phyloP scores from a whole-genome alignment of 1,140 invertebrate genomes.

The Drosophila kanapiae region DNA sequence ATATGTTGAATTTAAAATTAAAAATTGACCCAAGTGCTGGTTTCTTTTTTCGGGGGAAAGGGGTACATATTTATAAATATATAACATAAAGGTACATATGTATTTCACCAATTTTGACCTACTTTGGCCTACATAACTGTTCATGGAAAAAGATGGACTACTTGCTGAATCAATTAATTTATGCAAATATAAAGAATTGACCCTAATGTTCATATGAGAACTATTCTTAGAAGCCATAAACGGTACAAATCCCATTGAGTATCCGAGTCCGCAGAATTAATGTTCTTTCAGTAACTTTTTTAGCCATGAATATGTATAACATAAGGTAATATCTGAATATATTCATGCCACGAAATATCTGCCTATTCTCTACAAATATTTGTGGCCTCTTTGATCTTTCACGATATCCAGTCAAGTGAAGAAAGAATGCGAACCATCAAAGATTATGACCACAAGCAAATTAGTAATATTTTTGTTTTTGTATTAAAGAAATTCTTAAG shows the following conservation, averaged over 20 bases:
- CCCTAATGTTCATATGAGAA: background rate
- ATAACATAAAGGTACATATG: background rate
- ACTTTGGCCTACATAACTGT: slow-evolving; percentile 21
- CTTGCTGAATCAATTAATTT: background rate
- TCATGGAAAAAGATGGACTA: background rate
- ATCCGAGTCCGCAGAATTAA: too few species aligned
- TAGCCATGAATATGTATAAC: slow-evolving; percentile 15
- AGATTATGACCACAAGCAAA: background rate
- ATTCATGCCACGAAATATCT: background rate
- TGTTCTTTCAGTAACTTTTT: background rate
- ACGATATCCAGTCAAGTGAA: background rate
- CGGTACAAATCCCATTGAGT: slow-evolving; percentile 5
- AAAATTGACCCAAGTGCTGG: slow-evolving; percentile 26
- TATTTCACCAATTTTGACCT: slow-evolving; percentile 11
- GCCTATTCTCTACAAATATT: background rate
- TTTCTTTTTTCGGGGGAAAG: slow-evolving; percentile 9
- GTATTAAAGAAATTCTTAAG: background rate
- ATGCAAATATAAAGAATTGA: background rate
- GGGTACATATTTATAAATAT: background rate
- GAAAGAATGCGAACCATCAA: background rate
- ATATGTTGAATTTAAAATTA: slow-evolving; percentile 13
- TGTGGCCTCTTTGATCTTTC: slow-evolving; percentile 6
- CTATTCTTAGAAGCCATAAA: background rate
- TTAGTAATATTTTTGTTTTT: background rate
- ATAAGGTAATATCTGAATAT: background rate